phyloP scores from a whole-genome alignment of 2,888 invertebrate species.

The Lomographa bimaculata region DNA sequence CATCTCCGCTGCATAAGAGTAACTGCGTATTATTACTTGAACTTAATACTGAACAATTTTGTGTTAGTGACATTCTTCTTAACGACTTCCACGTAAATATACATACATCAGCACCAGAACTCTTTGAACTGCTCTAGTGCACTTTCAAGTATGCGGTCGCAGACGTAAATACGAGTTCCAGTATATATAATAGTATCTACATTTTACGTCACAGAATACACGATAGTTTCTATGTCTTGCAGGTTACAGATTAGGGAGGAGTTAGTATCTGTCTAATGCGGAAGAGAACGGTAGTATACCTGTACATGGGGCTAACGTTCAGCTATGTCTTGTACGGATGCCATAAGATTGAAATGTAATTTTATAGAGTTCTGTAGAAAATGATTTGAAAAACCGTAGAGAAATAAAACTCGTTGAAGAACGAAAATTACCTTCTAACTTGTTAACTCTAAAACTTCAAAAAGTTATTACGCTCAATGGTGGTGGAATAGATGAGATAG shows the following conservation, averaged over 20 bases:
- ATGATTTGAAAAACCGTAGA: too few species aligned
- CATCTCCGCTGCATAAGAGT: too few species aligned
- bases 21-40: too few species aligned
- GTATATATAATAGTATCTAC: slow-evolving; percentile 34
- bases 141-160: slow-evolving; percentile 57
- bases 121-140: slow-evolving; percentile 48
- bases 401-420: too few species aligned
- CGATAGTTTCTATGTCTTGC: slow-evolving; percentile 1
- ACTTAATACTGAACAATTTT: too few species aligned
- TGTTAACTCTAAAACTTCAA: too few species aligned
- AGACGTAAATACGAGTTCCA: slow-evolving; percentile 45
- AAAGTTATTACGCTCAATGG: too few species aligned
- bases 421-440: too few species aligned
- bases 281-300: slow-evolving; percentile 24
- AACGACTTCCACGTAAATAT: slow-evolving; percentile 22
- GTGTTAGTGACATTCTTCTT: neutral
- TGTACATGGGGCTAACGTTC: neutral
- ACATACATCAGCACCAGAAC: slow-evolving; percentile 6
- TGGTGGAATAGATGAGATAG: too few species aligned
- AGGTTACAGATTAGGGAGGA: slow-evolving; percentile 4
- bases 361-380: too few species aligned
- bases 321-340: too few species aligned
- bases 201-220: slow-evolving; percentile 1
- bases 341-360: too few species aligned
- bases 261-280: slow-evolving; percentile 19